Evolutionary conservation across 2,113 vertebrate genomes (phyloP).

Genomic region (Tringa solitaria): DNA sequence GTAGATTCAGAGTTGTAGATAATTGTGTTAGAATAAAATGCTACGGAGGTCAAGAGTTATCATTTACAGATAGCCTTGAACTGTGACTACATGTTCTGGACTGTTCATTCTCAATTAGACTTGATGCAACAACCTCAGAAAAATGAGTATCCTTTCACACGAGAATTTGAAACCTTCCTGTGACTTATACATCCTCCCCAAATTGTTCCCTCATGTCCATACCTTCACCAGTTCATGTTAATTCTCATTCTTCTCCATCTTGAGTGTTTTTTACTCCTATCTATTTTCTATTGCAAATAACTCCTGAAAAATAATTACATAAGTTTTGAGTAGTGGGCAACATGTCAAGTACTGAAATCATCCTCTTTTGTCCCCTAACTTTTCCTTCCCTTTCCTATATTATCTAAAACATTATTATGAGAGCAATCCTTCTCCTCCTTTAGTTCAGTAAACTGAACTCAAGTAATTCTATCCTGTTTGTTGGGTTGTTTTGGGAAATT

Average conservation of each 20-base stretch:
- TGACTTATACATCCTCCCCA: neutral
- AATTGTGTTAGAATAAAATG: neutral
- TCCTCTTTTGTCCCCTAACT: neutral
- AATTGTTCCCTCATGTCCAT: neutral
- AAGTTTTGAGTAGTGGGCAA: neutral
- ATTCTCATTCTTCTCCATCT: neutral
- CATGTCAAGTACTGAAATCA: neutral
- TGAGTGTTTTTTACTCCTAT: neutral
- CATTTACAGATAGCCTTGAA: neutral
- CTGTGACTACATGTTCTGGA: neutral
- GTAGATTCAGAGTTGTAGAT: neutral
- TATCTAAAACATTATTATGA: neutral
- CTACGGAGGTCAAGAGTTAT: neutral
- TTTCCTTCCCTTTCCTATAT: neutral
- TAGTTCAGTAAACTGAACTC: neutral
- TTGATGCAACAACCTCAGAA: neutral
- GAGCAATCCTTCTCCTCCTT: neutral
- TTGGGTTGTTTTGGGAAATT: neutral
- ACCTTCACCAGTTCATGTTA: neutral
- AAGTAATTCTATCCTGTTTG: neutral
- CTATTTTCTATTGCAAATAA: neutral
- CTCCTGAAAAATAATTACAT: neutral
- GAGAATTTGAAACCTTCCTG: neutral
- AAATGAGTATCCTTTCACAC: neutral
- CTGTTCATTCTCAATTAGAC: neutral